These are phyloP conservation scores for Scaptomyza parva DNA, from an alignment of 2,888 invertebrate species.

Conservation along the genomic window DNA sequence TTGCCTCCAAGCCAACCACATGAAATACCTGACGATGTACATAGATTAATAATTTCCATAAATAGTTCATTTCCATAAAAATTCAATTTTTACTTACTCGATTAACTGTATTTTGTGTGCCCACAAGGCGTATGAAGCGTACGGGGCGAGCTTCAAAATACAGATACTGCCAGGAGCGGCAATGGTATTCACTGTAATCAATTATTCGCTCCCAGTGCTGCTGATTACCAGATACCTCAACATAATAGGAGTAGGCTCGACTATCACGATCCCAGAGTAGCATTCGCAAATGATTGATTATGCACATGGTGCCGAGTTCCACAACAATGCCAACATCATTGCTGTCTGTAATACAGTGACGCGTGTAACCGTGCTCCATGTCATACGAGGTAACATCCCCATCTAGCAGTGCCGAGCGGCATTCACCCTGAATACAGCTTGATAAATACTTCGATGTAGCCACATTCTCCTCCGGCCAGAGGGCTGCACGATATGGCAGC, in stretches of 20 bases:
- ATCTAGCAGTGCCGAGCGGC: constrained; percentile 94
- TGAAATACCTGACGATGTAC: constrained; percentile 89
- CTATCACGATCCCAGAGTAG: constrained; percentile 97
- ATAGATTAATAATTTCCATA: not conserved
- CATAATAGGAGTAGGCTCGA: constrained; percentile 86
- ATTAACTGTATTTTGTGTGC: constrained; percentile 98
- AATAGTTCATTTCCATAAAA: too few relatives aligned
- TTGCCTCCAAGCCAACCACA: constrained; percentile 95
- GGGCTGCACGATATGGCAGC: constrained; percentile 93
- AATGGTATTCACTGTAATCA: constrained; percentile 96
- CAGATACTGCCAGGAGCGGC: constrained; percentile 98
- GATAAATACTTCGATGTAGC: constrained; percentile 93
- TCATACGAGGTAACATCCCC: constrained; percentile 95
- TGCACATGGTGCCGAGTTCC: constrained; percentile 92
- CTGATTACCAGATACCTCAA: constrained; percentile 96
- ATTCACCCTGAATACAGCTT: constrained; percentile 95
- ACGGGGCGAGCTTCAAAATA: constrained; percentile 96
- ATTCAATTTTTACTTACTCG: constrained; percentile 86
- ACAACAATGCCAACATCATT: constrained; percentile 92
- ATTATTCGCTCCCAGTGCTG: constrained; percentile 97
- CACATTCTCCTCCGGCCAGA: constrained; percentile 95
- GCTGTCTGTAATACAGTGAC: constrained; percentile 92
- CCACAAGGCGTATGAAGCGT: constrained; percentile 92
- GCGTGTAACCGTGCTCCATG: constrained; percentile 96
- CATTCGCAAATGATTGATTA: constrained; percentile 96